phyloP scores from a whole-genome alignment of 2,888 invertebrate genomes.

The Cataglyphis altisquamis region DNA sequence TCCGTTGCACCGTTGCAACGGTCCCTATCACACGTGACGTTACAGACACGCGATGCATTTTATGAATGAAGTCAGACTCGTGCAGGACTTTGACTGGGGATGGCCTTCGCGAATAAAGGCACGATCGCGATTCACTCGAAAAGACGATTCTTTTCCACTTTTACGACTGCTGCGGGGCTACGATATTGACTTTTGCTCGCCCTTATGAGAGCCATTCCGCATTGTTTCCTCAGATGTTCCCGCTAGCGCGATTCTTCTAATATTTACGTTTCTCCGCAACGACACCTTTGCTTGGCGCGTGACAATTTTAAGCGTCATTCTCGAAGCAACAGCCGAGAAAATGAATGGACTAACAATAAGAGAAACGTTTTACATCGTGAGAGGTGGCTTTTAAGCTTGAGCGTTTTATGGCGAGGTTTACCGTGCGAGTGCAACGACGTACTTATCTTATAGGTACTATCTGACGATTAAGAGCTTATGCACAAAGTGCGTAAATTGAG shows the following conservation, averaged over 20 bases:
- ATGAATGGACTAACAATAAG: slow-evolving; percentile 10
- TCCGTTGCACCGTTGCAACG: slow-evolving; percentile 42
- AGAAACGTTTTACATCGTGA: not conserved
- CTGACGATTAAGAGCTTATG: not conserved
- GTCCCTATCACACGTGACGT: slow-evolving; percentile 46
- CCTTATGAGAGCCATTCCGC: slow-evolving; percentile 43
- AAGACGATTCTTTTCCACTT: slow-evolving; percentile 16
- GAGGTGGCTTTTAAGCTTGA: slow-evolving; percentile 11
- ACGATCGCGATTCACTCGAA: slow-evolving; percentile 45
- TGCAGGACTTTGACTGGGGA: slow-evolving; percentile 3
- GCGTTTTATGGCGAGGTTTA: slow-evolving; percentile 17
- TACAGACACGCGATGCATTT: slow-evolving; percentile 66
- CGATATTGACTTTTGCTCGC: slow-evolving; percentile 38
- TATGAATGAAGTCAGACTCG: slow-evolving; percentile 65
- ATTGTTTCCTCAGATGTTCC: slow-evolving; percentile 41
- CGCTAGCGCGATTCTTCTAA: slow-evolving; percentile 32
- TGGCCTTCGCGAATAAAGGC: slow-evolving; percentile 36
- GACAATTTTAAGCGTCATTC: slow-evolving; percentile 38
- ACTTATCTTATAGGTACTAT: not conserved
- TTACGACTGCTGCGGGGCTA: slow-evolving; percentile 30
- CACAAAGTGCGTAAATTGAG: slow-evolving; percentile 1
- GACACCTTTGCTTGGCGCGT: slow-evolving; percentile 27
- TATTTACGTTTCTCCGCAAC: slow-evolving; percentile 46
- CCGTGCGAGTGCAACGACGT: not conserved
- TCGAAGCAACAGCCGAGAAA: slow-evolving; percentile 25